phyloP scores from a whole-genome alignment of 2,797 vertebrate species.

The Ataeniobius toweri region DNA sequence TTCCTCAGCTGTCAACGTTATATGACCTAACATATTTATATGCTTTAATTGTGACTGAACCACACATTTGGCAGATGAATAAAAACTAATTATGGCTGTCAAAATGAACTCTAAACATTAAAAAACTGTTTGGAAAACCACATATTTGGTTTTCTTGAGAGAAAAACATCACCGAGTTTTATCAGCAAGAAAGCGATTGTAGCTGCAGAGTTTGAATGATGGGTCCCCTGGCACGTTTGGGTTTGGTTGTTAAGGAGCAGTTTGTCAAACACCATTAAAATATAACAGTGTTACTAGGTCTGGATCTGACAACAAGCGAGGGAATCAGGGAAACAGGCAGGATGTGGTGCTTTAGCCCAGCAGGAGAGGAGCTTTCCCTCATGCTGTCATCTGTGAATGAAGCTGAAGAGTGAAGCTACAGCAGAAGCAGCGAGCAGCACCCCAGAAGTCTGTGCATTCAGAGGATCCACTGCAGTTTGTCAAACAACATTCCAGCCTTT shows the following conservation, averaged over 20 bases:
- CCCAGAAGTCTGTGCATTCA: slow-evolving; percentile 42
- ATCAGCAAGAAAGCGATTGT: slow-evolving; percentile 31
- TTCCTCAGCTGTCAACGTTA: slow-evolving; percentile 12
- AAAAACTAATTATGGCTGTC: slow-evolving; percentile 1
- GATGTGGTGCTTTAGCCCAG: slow-evolving; percentile 52
- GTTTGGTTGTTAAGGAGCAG: slow-evolving; percentile 61
- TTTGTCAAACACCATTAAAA: slow-evolving; percentile 59
- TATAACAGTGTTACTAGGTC: slow-evolving; percentile 50
- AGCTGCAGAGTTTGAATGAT: slow-evolving; percentile 16
- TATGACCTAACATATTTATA: slow-evolving; percentile 15
- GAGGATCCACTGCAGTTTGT: slow-evolving; percentile 53
- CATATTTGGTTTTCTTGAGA: slow-evolving; percentile 29
- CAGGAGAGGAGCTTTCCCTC: slow-evolving; percentile 49
- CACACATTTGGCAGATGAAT: slow-evolving; percentile 10
- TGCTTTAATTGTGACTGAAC: slow-evolving; percentile 18
- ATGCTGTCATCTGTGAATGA: slow-evolving; percentile 57
- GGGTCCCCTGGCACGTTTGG: slow-evolving; percentile 33
- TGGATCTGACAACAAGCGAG: slow-evolving; percentile 32
- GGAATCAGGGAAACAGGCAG: slow-evolving; percentile 34
- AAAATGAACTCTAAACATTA: slow-evolving; percentile 12
- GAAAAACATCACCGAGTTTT: slow-evolving; percentile 32
- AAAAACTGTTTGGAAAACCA: slow-evolving; percentile 12
- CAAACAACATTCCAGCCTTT: slow-evolving; percentile 65
- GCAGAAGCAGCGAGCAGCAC: slow-evolving; percentile 64
- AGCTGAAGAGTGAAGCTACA: slow-evolving; percentile 48